phyloP scores from a whole-genome alignment of 1,140 invertebrate species.

The Dolichoris vasculosae region DNA sequence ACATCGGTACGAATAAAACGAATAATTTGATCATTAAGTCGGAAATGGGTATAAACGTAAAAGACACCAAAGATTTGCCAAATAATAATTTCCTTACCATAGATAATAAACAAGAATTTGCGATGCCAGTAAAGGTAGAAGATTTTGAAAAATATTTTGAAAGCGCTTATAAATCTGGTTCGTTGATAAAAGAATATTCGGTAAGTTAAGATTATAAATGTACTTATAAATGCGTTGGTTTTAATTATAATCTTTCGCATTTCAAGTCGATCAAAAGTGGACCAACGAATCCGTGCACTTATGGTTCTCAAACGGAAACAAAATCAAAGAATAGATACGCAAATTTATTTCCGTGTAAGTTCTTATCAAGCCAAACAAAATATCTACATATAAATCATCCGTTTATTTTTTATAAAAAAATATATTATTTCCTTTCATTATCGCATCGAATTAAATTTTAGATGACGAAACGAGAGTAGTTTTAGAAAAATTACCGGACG shows the following conservation, averaged over 20 bases:
- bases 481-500: slow-evolving; percentile 76
- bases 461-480: slow-evolving; percentile 83
- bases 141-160: slow-evolving; percentile 63
- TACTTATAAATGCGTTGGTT: neutral
- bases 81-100: slow-evolving; percentile 26
- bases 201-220: slow-evolving; percentile 48
- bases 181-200: slow-evolving; percentile 57
- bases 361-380: neutral
- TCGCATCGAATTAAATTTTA: neutral
- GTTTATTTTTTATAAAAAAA: too few relatives aligned
- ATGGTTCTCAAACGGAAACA: slow-evolving; percentile 73
- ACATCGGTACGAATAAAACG: slow-evolving; percentile 3
- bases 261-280: slow-evolving; percentile 58
- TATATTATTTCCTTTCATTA: neutral
- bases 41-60: neutral
- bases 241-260: neutral
- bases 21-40: slow-evolving; percentile 8
- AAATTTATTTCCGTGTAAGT: slow-evolving; percentile 82
- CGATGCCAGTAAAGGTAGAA: slow-evolving; percentile 53
- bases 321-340: slow-evolving; percentile 85
- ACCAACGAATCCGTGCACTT: slow-evolving; percentile 59
- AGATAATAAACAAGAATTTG: slow-evolving; percentile 10
- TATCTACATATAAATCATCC: neutral
- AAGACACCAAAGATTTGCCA: neutral
- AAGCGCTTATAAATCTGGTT: slow-evolving; percentile 54